Evolutionary conservation across 30 jellyfish, hydroid and myxozoan species (phyloP), one percentile per base, ranked within the genome.

Genomic region (Pseudorhiza aurosa): DNA sequence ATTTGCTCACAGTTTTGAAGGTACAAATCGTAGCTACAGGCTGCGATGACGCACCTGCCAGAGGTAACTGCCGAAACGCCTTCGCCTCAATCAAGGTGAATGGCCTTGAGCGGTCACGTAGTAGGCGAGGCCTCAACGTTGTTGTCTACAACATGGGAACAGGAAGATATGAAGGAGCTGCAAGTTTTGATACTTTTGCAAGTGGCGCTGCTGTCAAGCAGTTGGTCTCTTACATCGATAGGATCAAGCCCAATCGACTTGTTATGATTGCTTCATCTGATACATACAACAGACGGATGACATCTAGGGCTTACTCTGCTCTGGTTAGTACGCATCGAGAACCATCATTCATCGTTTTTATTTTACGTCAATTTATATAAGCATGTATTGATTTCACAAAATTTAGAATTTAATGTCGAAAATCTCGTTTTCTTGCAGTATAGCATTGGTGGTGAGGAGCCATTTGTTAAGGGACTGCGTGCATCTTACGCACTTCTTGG

Each of bases 361-460:
- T n/a, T n/a, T n/a, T n/a, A n/a, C n/a, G n/a, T n/a, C n/a, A n/a
- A n/a, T n/a, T n/a, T n/a, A n/a, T n/a, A n/a, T n/a, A n/a, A n/a
- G n/a, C n/a, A n/a, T n/a, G n/a, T n/a, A n/a, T n/a, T n/a, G n/a
- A n/a, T n/a, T n/a, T n/a, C n/a, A n/a, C n/a, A n/a, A n/a, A n/a
- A n/a, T n/a, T n/a, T n/a, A n/a, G n/a, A n/a, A n/a, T n/a, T n/a
- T n/a, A n/a, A n/a, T n/a, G n/a, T n/a, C n/a, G n/a, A n/a, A n/a
- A 4, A 43, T 11, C 26, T 25, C 21, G n/a, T 58, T 58, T 18
- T 0, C 42, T 44, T 44, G 17, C 90, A 78, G 90, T 22, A 25
- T 26, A 64, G 82, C 74, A 35, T 78, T 64, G 90, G 90, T 15
- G 90, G 82, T 2, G 79, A 78, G 46, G 90, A 78, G 33, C 90